phyloP scores from a whole-genome alignment of 2,797 vertebrate genomes.

The Rhinichthys osculus region DNA sequence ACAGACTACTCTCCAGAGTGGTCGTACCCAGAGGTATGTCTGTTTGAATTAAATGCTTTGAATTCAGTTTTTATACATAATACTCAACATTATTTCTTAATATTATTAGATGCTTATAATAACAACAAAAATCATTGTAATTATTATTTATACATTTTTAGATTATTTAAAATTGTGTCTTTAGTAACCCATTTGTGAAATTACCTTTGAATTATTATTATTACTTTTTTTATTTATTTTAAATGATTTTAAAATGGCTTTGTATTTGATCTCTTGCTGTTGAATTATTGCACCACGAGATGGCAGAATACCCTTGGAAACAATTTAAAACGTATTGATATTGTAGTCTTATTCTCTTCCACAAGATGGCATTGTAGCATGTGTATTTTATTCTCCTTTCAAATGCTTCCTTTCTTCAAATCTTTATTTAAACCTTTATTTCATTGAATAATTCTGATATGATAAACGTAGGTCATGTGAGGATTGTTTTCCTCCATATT shows the following conservation, averaged over 20 bases:
- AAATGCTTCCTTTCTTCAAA: not conserved
- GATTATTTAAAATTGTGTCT: not conserved
- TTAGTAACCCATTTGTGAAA: not conserved
- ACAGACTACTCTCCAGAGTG: slow-evolving; percentile 99
- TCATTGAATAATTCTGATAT: not conserved
- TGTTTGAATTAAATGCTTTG: not conserved
- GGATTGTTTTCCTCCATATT: slow-evolving; percentile 44
- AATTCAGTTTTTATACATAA: not conserved
- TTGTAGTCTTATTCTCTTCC: slow-evolving; percentile 49
- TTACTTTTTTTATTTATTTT: not conserved
- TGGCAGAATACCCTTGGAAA: slow-evolving; percentile 32
- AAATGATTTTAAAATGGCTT: not conserved
- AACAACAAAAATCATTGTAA: not conserved
- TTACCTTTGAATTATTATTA: not conserved
- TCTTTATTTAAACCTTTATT: not conserved
- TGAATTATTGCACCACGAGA: slow-evolving; percentile 55
- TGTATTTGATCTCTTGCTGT: not conserved
- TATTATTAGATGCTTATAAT: not conserved
- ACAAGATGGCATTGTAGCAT: slow-evolving; percentile 71
- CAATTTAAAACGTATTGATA: not conserved
- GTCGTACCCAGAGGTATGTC: slow-evolving; percentile 97
- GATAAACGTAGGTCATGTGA: slow-evolving; percentile 3
- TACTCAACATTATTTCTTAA: not conserved
- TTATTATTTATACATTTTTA: not conserved
- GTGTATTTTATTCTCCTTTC: not conserved